Conservation (phyloP, 2,888 invertebrate species). For the Papilio demoleus region DNA sequence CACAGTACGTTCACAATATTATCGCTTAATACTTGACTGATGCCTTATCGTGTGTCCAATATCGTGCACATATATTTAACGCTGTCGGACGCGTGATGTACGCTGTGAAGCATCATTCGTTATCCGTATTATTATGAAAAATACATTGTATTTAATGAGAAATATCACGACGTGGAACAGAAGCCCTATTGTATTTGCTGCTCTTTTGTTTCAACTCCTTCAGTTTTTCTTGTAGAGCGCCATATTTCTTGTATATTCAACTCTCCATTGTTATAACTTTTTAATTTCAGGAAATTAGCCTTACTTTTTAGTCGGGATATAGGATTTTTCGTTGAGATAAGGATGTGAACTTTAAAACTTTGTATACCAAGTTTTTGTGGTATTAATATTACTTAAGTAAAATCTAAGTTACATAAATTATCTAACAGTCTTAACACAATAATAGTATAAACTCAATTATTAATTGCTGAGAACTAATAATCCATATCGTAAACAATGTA, state of each 20-base stretch:
- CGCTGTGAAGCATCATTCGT: slow-evolving; percentile 13
- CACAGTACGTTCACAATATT: neutral
- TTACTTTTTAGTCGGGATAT: slow-evolving; percentile 1
- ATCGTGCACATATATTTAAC: neutral
- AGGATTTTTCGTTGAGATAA: neutral
- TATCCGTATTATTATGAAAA: slow-evolving; percentile 24
- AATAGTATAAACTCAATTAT: too few species aligned
- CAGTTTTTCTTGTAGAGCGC: slow-evolving; percentile 27
- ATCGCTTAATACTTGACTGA: neutral
- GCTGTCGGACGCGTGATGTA: neutral
- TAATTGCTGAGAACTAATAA: too few species aligned
- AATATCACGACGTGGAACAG: slow-evolving; percentile 35
- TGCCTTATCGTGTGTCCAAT: neutral
- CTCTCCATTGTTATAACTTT: slow-evolving; percentile 36
- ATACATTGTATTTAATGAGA: slow-evolving; percentile 36
- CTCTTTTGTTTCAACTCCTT: slow-evolving; percentile 37
- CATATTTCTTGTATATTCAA: slow-evolving; percentile 32
- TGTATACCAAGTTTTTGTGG: neutral
- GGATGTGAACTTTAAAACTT: slow-evolving; percentile 1
- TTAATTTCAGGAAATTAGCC: slow-evolving; percentile 37
- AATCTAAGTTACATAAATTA: too few species aligned
- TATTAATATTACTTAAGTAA: too few species aligned
- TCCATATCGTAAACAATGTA: neutral
- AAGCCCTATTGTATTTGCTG: slow-evolving; percentile 33
- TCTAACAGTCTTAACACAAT: too few species aligned